Base-by-base conservation (phyloP, 2,113 vertebrate species). In the Pelodiscus sinensis region DNA sequence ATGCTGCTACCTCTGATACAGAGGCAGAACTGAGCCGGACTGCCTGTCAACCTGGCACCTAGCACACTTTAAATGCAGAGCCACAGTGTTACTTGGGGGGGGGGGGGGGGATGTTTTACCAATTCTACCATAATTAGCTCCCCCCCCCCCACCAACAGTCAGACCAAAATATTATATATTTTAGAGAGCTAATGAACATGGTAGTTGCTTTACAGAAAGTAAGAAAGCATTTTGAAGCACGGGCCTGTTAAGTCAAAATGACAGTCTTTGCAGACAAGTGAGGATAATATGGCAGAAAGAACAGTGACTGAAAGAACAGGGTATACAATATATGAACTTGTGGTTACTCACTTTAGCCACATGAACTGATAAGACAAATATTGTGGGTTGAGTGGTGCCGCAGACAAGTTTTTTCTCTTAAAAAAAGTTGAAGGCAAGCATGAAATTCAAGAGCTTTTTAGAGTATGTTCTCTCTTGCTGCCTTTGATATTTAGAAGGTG, bases 351-450 rank as follows among this genome's bases (percentile, higher is more conserved):
- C 27, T 18, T 79, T 31, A 62, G 31, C 88, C 85, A 38, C 0
- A 0, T 13, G 11, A 35, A 79, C 25, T 31, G 88, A 55, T 81
- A 19, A 75, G 24, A 0, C 0, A 22, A 2, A n/a, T 38, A 50
- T 65, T 1, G 16, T 50, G 73, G 86, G 85, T 73, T 56, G 35
- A 62, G 56, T 50, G 83, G 11, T 16, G 55, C 73, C 24, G 65
- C 85, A 80, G 31, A 89, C 2, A 29, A 65, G 22, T 25, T 4
- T 84, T 56, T 90, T 19, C 25, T 27, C 85, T 24, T 29, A 58
- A 4, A n/a, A n/a, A n/a, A n/a, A 8, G 3, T 55, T 0, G 29
- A 51, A 50, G 75, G 44, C 50, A 68, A 82, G 77, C 29, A 81
- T 80, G 78, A 90, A 93, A 89, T 0, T 0, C 0, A 89, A 84